These are phyloP conservation scores for Stichodactyla mertensii DNA, from an alignment of 64 coral and sea anemone genomes.

Conservation along the genomic window DNA sequence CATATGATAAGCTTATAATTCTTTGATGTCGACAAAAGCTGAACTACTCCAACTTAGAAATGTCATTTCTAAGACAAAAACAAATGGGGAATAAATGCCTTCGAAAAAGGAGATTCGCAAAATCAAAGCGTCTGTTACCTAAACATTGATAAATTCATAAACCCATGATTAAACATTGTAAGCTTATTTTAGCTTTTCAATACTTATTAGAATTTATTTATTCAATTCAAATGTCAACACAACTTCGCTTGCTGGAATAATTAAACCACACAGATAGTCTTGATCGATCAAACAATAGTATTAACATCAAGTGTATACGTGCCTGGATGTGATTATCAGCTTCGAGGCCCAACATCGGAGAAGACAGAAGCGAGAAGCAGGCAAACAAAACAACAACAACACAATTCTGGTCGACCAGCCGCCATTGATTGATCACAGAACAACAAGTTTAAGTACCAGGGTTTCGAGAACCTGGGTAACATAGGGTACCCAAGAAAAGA, in stretches of 20 bases:
- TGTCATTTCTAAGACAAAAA: too few species aligned
- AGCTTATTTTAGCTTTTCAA: too few species aligned
- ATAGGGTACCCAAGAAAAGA: not conserved
- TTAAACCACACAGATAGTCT: not conserved
- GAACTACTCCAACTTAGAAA: too few species aligned
- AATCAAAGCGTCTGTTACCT: too few species aligned
- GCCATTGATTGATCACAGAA: conserved; percentile 15
- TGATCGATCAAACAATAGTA: not conserved
- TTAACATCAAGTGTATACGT: not conserved
- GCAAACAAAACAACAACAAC: not conserved
- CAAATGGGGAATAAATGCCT: too few species aligned
- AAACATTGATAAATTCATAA: too few species aligned
- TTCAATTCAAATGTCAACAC: not conserved
- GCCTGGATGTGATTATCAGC: conserved; percentile 16
- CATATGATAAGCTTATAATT: not conserved
- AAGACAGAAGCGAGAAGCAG: not conserved
- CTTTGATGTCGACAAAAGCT: not conserved
- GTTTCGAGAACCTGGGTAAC: not conserved
- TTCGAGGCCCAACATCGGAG: conserved; percentile 14
- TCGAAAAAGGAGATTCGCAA: too few species aligned
- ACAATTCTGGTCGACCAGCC: not conserved
- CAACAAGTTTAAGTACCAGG: conserved; percentile 12
- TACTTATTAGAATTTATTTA: too few species aligned
- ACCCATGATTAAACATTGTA: too few species aligned
- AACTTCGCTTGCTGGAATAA: not conserved